A percentile compares a stretch with the other conserved stretches of the same genome.
phyloP scores from a whole-genome alignment of 2,888 invertebrate genomes.

The Dicyrtoma fusca region DNA sequence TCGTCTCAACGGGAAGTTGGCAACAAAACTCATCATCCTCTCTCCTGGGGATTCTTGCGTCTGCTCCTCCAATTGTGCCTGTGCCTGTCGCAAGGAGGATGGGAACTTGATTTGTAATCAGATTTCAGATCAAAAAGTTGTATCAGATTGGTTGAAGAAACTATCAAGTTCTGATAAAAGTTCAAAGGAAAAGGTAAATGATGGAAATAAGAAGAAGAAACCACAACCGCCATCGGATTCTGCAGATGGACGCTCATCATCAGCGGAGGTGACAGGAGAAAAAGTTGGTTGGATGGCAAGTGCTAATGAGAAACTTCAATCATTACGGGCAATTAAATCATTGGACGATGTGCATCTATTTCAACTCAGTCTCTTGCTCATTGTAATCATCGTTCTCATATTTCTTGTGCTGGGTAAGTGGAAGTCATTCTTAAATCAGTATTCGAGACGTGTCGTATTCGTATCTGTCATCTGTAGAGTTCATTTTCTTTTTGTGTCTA shows the following conservation, averaged over 20 bases:
- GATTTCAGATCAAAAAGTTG: background rate
- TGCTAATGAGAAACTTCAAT: too few species aligned
- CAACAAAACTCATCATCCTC: constrained; percentile 8
- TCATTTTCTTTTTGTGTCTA: too few species aligned
- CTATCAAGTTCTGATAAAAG: background rate
- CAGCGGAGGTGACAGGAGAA: too few species aligned
- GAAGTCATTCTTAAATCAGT: too few species aligned
- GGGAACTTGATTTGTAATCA: background rate
- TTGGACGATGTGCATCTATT: background rate
- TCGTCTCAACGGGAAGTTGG: constrained; percentile 19
- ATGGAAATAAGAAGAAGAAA: background rate
- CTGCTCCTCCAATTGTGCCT: constrained; percentile 12
- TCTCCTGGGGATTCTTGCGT: constrained; percentile 26
- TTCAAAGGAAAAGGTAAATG: background rate
- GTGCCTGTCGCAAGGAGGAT: constrained; percentile 14
- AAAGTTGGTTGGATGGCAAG: background rate
- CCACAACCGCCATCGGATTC: too few species aligned
- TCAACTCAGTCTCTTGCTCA: constrained; percentile 5
- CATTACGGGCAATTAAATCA: background rate
- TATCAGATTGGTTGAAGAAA: constrained; percentile 3
- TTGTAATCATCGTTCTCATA: background rate
- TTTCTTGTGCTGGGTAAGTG: constrained; percentile 19
- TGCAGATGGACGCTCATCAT: too few species aligned
- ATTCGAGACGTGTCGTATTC: too few species aligned
- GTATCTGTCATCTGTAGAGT: too few species aligned